A percentile compares a stretch with the other conserved stretches of the same genome.
Conservation (phyloP, 1,140 invertebrate species). For the Nylanderia fulva region DNA sequence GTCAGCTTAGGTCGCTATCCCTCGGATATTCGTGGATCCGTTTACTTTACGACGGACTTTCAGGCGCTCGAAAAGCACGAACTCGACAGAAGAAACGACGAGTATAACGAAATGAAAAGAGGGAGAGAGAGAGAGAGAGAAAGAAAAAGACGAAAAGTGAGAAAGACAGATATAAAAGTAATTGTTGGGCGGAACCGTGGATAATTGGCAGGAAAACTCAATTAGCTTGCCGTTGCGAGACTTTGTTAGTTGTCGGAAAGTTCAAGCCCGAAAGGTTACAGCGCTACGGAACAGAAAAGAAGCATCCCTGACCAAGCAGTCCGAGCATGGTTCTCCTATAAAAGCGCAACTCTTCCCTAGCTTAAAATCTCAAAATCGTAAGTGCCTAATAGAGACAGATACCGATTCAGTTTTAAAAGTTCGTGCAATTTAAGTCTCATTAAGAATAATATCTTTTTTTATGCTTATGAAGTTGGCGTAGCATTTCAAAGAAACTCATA, state of each 20-base stretch:
- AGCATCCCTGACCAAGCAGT: background rate
- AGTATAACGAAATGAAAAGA: background rate
- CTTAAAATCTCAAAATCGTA: background rate
- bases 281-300: constrained; percentile 21
- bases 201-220: constrained; percentile 69
- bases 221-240: constrained; percentile 69
- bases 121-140: background rate
- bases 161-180: constrained; percentile 40
- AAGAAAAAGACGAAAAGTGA: constrained; percentile 2
- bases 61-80: constrained; percentile 10
- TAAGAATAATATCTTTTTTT: background rate
- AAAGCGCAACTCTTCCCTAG: constrained; percentile 36
- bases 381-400: background rate
- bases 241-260: constrained; percentile 61
- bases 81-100: background rate
- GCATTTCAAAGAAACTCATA: too few relatives aligned
- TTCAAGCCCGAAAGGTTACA: constrained; percentile 30
- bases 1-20: constrained; percentile 33
- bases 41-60: constrained; percentile 43
- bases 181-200: constrained; percentile 21
- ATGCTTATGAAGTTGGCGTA: too few relatives aligned
- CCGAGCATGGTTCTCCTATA: background rate
- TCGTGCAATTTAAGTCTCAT: background rate
- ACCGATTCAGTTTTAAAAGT: background rate
- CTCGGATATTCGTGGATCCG: constrained; percentile 40